Evolutionary conservation across 92 coral and sea anemone species (phyloP).

Genomic region (Epizoanthus stellaris): DNA sequence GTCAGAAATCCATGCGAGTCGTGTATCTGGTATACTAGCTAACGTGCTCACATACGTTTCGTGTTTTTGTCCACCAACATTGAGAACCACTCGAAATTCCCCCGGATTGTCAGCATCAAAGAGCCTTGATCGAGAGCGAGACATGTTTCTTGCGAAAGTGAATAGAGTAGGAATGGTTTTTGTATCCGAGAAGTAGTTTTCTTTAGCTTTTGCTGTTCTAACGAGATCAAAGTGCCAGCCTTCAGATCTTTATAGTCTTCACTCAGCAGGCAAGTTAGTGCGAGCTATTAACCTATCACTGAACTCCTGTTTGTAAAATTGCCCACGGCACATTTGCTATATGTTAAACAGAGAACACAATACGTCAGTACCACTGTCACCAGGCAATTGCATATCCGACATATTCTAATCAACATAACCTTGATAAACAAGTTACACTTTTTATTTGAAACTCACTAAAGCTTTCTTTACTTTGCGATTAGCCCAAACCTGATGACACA

Average conservation of each 20-base stretch:
- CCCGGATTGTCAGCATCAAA: slow-evolving; percentile 92
- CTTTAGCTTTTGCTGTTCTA: neutral
- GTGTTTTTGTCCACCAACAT: slow-evolving; percentile 98
- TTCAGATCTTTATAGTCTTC: neutral
- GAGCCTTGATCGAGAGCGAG: slow-evolving; percentile 86
- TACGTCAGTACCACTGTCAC: slow-evolving; percentile 19
- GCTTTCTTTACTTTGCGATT: slow-evolving; percentile 33
- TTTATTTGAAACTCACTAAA: neutral
- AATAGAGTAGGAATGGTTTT: neutral
- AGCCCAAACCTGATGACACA: neutral
- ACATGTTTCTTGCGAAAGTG: slow-evolving; percentile 50
- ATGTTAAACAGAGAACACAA: neutral
- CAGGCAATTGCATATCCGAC: slow-evolving; percentile 35
- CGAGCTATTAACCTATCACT: slow-evolving; percentile 15
- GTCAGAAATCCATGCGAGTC: slow-evolving; percentile 97
- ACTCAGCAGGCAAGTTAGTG: slow-evolving; percentile 9
- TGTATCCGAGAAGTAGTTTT: neutral
- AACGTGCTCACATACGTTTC: slow-evolving; percentile 95
- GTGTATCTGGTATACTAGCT: slow-evolving; percentile 89
- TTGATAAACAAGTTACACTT: slow-evolving; percentile 19
- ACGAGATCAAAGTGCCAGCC: slow-evolving; percentile 6
- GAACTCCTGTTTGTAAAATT: neutral
- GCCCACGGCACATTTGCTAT: slow-evolving; percentile 28
- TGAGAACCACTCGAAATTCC: slow-evolving; percentile 81
- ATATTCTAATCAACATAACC: slow-evolving; percentile 22